Conservation (phyloP, 2,113 vertebrate genomes). For the Eulemur macaco region DNA sequence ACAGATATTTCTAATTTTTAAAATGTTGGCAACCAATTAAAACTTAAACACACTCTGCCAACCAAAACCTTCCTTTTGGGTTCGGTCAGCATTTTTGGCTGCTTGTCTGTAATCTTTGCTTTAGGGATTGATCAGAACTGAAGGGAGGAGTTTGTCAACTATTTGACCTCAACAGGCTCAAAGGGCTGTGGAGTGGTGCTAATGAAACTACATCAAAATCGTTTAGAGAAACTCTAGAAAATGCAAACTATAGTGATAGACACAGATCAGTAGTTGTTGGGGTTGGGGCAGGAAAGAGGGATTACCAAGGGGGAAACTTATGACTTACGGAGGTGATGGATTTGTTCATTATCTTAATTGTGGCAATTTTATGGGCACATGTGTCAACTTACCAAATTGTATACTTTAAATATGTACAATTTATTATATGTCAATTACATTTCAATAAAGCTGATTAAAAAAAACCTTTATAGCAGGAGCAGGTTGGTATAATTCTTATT, state of each 20-base stretch:
- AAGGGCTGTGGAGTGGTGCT: not conserved
- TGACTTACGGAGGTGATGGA: not conserved
- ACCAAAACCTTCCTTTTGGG: not conserved
- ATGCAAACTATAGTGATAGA: not conserved
- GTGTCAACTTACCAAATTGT: not conserved
- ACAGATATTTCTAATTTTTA: not conserved
- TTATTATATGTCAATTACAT: not conserved
- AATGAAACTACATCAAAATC: not conserved
- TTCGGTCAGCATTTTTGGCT: not conserved
- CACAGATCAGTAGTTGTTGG: not conserved
- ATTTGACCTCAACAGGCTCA: not conserved
- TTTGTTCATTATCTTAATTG: not conserved
- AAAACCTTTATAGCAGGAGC: not conserved
- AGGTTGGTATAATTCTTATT: not conserved
- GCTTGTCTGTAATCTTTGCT: not conserved
- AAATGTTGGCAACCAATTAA: not conserved
- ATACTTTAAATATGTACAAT: conserved; percentile 49
- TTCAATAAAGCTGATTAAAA: not conserved
- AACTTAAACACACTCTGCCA: not conserved
- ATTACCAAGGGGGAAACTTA: not conserved
- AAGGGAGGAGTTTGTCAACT: not conserved
- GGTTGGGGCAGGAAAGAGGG: not conserved
- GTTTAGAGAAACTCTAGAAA: not conserved
- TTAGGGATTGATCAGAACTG: not conserved
- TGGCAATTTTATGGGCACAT: not conserved